Base-by-base conservation (phyloP, 1,140 invertebrate genomes). In the Aphelenchoides fujianensis region DNA sequence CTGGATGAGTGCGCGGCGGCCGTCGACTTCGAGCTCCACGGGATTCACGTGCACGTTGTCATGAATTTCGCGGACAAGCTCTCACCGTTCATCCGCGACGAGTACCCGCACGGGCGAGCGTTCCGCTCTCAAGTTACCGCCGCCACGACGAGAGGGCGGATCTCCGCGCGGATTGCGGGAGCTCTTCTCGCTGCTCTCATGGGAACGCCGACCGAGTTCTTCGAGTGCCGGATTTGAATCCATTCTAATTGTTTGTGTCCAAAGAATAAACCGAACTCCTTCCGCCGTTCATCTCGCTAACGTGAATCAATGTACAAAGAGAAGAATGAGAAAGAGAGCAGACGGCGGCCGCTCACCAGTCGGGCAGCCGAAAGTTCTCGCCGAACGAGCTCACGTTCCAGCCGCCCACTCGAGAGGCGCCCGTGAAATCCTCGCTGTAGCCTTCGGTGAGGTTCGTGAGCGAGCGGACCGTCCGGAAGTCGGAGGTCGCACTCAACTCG, bases 41-140 rank as follows among this genome's bases (percentile, higher is more conserved):
- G 23, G 27, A 59, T 59, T 59, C 55, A 59, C 5, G 5, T 59
- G 12, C 55, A 59, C 55, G 19, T 59, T 23, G 55, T 30, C 12
- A 30, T 59, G 5, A 59, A 59, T 19, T 59, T 59, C 34, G 55
- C 19, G 28, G 55, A 59, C 55, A 59, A 19, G 34, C 55, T 59
- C 19, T 59, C 55, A 5, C 55, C 55, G 19, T 59, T 59, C 55
- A 59, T 59, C 23, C 55, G 55, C 28, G 7, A 5, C 5, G 55
- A 5, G 23, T 59, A 59, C 23, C 55, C 55, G 19, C 5, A 5
- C 34, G 55, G 19, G 34, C 55, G 19, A 7, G 28, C 55, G 19
- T 7, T 7, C 5, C 5, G 55, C 5, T 19, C 5, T 19, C 55
- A 59, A 59, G 19, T 19, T 16, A 7, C 5, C 19, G 55, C 28